Base-by-base conservation (phyloP, 1,140 invertebrate genomes). In the Chelonus insularis region DNA sequence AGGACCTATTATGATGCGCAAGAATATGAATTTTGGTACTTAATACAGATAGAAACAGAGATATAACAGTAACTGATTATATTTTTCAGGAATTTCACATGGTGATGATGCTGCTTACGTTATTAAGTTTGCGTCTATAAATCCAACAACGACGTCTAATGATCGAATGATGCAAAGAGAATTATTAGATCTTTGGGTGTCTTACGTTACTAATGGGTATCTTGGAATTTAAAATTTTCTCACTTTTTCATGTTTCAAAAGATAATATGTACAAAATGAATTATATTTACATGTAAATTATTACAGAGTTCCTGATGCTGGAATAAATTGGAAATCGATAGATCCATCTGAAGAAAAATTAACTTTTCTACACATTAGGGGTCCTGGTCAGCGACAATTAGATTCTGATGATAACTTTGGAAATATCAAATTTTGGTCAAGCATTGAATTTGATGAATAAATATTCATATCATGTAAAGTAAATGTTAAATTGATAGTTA, bases 151-250 rank as follows among this genome's bases (percentile, higher is more conserved):
- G 12, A 78, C 67, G 25, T 14, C 68, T 2, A 67, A 81, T 7
- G 21, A 41, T 25, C 85, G 87, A 62, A 64, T 37, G 65, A 87
- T 88, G 81, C 79, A 82, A 25, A 73, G 82, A 39, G 57, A 74
- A 0, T 72, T 88, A 37, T 65, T 86, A 0, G 76, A 85, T 18
- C 78, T 87, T 69, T 79, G 86, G 64, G 75, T 81, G 66, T 83
- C 78, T 25, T 86, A 84, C 70, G 82, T 82, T 2, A 79, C 66
- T 21, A 81, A 82, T 34, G 83, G 84, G 86, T 88, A 76, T 79
- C 70, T 68, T 74, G 72, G 2, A 50, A 11, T 21, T 50, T 23
- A 14, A 23, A 29, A 29, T 56, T 12, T 43, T 5, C 65, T 9
- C 75, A 72, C n/a, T n/a, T 21, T 65, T 75, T 0, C 63, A 78